Evolutionary conservation across 2,888 invertebrate genomes (phyloP).

Genomic region (Cylindroiulus punctatus): DNA sequence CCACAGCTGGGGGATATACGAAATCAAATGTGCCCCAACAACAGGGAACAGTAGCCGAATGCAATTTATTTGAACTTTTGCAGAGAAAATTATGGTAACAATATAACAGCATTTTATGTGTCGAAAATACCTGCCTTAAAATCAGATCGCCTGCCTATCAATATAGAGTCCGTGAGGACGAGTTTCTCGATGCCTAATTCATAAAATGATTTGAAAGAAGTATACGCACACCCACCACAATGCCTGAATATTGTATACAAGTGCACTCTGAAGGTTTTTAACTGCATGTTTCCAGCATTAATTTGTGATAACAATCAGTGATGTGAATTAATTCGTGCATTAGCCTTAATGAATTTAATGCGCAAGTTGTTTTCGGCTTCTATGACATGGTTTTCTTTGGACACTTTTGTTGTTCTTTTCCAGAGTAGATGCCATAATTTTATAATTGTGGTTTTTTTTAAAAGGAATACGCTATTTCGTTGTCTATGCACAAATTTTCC

Average conservation of each 20-base stretch:
- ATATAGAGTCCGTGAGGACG: neutral
- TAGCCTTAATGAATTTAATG: neutral
- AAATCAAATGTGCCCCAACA: neutral
- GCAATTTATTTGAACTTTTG: neutral
- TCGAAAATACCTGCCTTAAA: neutral
- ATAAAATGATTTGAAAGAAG: neutral
- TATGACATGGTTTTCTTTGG: neutral
- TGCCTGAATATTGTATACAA: conserved; percentile 45
- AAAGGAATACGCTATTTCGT: neutral
- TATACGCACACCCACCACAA: conserved; percentile 19
- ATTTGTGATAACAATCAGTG: neutral
- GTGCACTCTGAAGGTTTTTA: conserved; percentile 15
- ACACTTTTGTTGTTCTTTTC: neutral
- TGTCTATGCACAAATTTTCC: conserved; percentile 2
- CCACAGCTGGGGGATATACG: too few relatives aligned
- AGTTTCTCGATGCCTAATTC: neutral
- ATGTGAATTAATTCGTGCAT: neutral
- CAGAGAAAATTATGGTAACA: neutral
- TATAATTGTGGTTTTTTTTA: neutral
- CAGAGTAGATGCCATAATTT: neutral
- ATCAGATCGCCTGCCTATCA: neutral
- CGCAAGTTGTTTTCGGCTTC: neutral
- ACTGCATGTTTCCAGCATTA: conserved; percentile 13
- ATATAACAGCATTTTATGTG: conserved; percentile 4
- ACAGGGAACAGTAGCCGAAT: neutral